These are phyloP conservation scores for Hylaeus anthracinus DNA, from an alignment of 1,140 invertebrate species.

Conservation along the genomic window DNA sequence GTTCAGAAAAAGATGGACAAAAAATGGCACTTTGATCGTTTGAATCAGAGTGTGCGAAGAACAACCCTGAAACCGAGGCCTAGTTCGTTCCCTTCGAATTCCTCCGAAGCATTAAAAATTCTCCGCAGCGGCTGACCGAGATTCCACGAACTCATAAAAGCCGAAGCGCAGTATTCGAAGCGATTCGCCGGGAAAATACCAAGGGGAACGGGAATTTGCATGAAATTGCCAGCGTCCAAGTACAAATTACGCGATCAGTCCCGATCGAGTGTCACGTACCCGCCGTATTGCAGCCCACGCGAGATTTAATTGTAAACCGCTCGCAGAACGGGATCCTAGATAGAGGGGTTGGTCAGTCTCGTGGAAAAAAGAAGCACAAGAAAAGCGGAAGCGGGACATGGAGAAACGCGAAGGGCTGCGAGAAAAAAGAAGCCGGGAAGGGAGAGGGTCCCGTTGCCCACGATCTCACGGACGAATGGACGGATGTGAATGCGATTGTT, in stretches of 20 bases:
- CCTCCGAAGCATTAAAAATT: neutral
- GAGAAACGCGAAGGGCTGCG: conserved; percentile 6
- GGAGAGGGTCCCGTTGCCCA: conserved; percentile 29
- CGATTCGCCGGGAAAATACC: neutral
- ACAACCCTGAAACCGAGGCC: too few species aligned
- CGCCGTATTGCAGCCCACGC: conserved; percentile 51
- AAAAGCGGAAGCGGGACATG: conserved; percentile 18
- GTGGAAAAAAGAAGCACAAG: conserved; percentile 24
- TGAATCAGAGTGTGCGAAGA: too few species aligned
- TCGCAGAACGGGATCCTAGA: conserved; percentile 32
- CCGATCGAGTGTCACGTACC: conserved; percentile 59
- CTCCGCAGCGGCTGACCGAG: conserved; percentile 5
- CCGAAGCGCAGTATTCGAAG: neutral
- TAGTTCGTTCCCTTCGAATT: neutral
- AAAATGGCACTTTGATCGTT: too few species aligned
- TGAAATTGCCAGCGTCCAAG: conserved; percentile 24
- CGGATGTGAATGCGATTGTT: conserved; percentile 75
- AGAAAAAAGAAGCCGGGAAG: conserved; percentile 3
- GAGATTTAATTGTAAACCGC: conserved; percentile 59
- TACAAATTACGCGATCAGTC: conserved; percentile 50
- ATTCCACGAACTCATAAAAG: neutral
- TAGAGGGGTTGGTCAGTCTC: conserved; percentile 24
- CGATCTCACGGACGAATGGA: conserved; percentile 62
- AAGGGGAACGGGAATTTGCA: neutral
- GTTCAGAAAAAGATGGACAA: too few species aligned